Conservation (phyloP, 2,797 vertebrate genomes). For the Ceyx erithaca region DNA sequence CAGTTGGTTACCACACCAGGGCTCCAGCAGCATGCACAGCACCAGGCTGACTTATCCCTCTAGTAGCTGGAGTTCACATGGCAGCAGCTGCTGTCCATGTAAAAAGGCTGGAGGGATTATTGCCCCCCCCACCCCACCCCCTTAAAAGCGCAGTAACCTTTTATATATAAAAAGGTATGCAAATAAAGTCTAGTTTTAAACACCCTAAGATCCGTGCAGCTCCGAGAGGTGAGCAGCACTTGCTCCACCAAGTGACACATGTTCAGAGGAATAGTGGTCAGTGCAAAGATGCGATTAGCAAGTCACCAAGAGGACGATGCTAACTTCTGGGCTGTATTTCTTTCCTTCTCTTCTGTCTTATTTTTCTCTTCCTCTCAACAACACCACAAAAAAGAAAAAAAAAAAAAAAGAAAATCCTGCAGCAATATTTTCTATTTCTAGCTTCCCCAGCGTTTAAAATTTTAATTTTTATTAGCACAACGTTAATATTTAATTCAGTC, state of each 20-base stretch:
- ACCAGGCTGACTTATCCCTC: slow-evolving; percentile 40
- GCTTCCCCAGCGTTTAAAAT: neutral
- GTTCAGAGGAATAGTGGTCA: neutral
- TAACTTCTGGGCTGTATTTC: slow-evolving; percentile 34
- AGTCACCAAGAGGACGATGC: neutral
- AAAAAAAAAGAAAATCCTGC: neutral
- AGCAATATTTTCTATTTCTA: neutral
- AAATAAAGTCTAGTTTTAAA: neutral
- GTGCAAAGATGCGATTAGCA: neutral
- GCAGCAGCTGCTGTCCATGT: neutral
- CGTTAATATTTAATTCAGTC: slow-evolving; percentile 7
- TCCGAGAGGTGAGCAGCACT: neutral
- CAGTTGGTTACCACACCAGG: neutral
- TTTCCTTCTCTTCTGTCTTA: neutral
- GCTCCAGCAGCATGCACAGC: neutral
- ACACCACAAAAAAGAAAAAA: neutral
- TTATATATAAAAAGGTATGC: accelerated
- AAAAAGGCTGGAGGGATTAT: neutral
- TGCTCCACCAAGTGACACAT: slow-evolving; percentile 54
- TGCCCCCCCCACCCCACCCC: accelerated
- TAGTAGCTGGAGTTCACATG: neutral
- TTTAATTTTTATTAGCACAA: slow-evolving; percentile 15
- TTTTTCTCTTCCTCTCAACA: accelerated
- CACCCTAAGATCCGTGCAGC: neutral
- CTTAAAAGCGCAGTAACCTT: accelerated